These are phyloP conservation scores for Macaria notata DNA, from an alignment of 2,888 invertebrate genomes.

Conservation along the genomic window DNA sequence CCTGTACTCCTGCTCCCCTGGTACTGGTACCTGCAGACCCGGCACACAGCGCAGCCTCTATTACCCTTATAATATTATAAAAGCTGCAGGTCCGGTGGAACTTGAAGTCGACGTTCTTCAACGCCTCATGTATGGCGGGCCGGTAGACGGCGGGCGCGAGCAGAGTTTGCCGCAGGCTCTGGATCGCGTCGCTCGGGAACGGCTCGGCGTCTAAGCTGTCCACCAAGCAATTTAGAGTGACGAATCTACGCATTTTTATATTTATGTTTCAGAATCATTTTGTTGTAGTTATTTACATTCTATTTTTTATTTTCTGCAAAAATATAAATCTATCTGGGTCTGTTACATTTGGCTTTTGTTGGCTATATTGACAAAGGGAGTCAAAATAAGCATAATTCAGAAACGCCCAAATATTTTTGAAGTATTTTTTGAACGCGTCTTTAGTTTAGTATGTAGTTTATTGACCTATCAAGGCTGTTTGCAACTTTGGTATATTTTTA, in stretches of 20 bases:
- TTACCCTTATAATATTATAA: constrained; percentile 54
- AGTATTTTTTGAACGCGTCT: neutral
- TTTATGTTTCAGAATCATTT: constrained; percentile 40
- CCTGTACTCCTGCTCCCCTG: neutral
- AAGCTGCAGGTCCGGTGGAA: constrained; percentile 67
- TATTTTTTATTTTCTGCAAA: constrained; percentile 6
- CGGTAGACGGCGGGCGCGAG: constrained; percentile 52
- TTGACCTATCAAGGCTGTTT: constrained; percentile 4
- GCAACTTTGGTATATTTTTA: neutral
- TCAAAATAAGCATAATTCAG: neutral
- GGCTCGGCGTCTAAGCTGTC: constrained; percentile 51
- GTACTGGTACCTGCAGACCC: too few relatives aligned
- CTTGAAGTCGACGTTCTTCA: constrained; percentile 59
- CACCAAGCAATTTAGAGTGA: constrained; percentile 56
- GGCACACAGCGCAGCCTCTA: too few relatives aligned
- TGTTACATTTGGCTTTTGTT: neutral
- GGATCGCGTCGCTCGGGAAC: constrained; percentile 59
- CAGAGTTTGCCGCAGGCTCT: constrained; percentile 57
- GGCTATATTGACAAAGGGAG: neutral
- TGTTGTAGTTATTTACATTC: constrained; percentile 32
- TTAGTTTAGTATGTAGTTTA: neutral
- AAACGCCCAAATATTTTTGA: neutral
- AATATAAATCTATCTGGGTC: neutral
- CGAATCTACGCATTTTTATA: constrained; percentile 67
- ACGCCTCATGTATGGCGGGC: constrained; percentile 58